A percentile compares a stretch with the other conserved stretches of the same genome.
phyloP scores from a whole-genome alignment of 1,140 invertebrate species.

The Notospermus geniculatus region DNA sequence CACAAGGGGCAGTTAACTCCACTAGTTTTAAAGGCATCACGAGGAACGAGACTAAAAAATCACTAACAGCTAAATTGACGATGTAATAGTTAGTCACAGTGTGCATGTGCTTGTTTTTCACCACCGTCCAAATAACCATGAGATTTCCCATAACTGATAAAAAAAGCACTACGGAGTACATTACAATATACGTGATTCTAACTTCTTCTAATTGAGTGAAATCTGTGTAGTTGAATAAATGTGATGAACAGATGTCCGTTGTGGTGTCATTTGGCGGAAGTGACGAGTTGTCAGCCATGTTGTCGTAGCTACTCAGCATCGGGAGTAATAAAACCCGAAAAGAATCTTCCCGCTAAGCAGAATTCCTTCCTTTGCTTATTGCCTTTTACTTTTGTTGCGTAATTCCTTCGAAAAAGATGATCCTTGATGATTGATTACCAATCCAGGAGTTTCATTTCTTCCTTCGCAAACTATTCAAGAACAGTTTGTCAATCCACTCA shows the following conservation, averaged over 20 bases:
- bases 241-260: not conserved
- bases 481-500: too few species aligned
- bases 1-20: slow-evolving; percentile 55
- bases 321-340: too few species aligned
- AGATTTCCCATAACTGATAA: slow-evolving; percentile 50
- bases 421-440: too few species aligned
- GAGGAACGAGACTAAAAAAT: slow-evolving; percentile 57
- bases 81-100: slow-evolving; percentile 61
- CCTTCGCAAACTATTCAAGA: too few species aligned
- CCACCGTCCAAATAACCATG: slow-evolving; percentile 47
- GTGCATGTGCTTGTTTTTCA: slow-evolving; percentile 57
- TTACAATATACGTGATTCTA: slow-evolving; percentile 36
- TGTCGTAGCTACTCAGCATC: too few species aligned
- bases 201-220: slow-evolving; percentile 40
- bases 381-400: too few species aligned
- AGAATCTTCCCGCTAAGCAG: too few species aligned
- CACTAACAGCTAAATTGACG: slow-evolving; percentile 57
- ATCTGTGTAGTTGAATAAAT: slow-evolving; percentile 28
- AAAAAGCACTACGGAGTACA: slow-evolving; percentile 52
- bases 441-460: too few species aligned
- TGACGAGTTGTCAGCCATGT: slow-evolving; percentile 4
- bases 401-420: too few species aligned
- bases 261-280: not conserved
- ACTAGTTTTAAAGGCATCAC: slow-evolving; percentile 59
- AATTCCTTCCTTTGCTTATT: too few species aligned